Conservation (phyloP, 2,888 invertebrate genomes). For the Cotesia congregata region DNA sequence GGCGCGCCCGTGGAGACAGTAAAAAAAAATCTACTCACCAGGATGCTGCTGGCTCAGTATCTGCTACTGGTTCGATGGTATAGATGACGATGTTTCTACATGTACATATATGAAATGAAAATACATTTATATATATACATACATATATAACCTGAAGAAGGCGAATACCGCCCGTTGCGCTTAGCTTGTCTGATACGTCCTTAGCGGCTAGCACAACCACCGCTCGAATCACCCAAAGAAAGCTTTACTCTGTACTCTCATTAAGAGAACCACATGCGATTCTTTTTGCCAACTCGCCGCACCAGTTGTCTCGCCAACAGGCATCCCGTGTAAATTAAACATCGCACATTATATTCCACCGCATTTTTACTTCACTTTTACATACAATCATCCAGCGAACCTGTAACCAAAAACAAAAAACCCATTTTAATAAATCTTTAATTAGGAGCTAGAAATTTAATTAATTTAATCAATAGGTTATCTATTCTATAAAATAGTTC, state of each 20-base stretch:
- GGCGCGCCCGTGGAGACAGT: conserved; percentile 50
- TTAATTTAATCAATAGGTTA: not conserved
- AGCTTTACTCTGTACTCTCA: conserved; percentile 70
- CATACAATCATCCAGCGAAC: not conserved
- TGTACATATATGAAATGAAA: conserved; percentile 16
- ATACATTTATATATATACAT: conserved; percentile 21
- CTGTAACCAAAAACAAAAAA: not conserved
- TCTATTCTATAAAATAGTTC: not conserved
- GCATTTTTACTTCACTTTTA: not conserved
- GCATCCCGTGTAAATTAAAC: not conserved
- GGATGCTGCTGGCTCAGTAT: conserved; percentile 40
- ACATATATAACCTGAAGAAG: conserved; percentile 12
- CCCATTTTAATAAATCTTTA: not conserved
- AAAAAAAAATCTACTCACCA: conserved; percentile 60
- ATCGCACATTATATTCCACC: not conserved
- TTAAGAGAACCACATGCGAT: conserved; percentile 65
- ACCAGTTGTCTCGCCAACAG: not conserved
- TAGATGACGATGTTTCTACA: conserved; percentile 13
- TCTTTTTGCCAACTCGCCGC: conserved; percentile 39
- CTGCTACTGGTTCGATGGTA: conserved; percentile 50
- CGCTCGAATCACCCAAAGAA: conserved; percentile 57
- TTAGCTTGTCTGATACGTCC: conserved; percentile 42
- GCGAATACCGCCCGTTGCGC: conserved; percentile 39
- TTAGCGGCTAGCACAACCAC: conserved; percentile 4
- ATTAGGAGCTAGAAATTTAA: not conserved